A percentile compares a stretch with the other conserved stretches of the same genome.
Conservation (phyloP, 2,888 invertebrate species). For the Pachymerium ferrugineum region DNA sequence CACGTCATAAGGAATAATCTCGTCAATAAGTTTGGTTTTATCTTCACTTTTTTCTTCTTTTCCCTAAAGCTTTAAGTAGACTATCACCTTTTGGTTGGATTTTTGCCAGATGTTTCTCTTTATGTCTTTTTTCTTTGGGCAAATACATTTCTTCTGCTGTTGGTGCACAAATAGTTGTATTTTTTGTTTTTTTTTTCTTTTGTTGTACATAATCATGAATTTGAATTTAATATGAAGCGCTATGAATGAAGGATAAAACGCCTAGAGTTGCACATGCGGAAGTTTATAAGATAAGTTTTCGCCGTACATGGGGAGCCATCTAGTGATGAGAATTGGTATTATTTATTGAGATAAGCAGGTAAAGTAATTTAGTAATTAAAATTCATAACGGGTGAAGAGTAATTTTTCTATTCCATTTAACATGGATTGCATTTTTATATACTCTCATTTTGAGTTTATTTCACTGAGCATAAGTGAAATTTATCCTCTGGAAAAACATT, state of each 20-base stretch:
- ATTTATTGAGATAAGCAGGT: not conserved
- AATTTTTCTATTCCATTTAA: not conserved
- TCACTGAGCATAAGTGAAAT: too few species aligned
- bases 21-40: too few species aligned
- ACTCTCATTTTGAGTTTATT: too few species aligned
- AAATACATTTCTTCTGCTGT: too few species aligned
- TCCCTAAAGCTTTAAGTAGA: too few species aligned
- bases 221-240: not conserved
- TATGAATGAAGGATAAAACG: not conserved
- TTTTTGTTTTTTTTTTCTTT: not conserved
- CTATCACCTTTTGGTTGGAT: too few species aligned
- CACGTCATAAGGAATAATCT: too few species aligned
- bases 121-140: not conserved
- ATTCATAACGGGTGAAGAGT: not conserved
- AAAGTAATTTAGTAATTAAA: not conserved
- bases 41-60: too few species aligned
- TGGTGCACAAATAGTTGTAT: not conserved
- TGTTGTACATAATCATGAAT: not conserved
- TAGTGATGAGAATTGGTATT: not conserved
- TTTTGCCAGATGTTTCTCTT: too few species aligned
- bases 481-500: too few species aligned
- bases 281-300: not conserved
- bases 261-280: not conserved
- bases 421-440: not conserved
- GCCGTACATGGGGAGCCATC: not conserved